Evolutionary conservation across 1,140 invertebrate genomes (phyloP).

Genomic region (Drosophila ohnishii): DNA sequence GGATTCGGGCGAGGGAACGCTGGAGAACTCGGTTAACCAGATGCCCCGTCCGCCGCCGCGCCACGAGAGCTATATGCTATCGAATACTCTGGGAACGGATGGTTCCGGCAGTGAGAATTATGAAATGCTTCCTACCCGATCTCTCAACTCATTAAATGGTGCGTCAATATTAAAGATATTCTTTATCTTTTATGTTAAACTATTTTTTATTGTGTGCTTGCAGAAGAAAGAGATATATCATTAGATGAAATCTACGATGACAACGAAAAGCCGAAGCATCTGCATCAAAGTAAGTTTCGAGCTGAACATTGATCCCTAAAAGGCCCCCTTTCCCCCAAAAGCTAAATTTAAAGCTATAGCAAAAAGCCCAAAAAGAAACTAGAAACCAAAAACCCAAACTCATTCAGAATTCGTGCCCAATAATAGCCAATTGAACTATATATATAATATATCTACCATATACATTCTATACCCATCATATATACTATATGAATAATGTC

Average conservation of each 20-base stretch:
- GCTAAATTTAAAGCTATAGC: constrained; percentile 3
- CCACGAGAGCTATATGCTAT: constrained; percentile 87
- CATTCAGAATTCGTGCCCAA: constrained; percentile 44
- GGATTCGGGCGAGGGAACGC: constrained; percentile 88
- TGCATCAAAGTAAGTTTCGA: constrained; percentile 82
- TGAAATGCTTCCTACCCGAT: constrained; percentile 87
- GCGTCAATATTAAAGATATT: not conserved
- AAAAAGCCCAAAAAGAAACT: constrained; percentile 12
- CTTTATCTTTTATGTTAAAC: not conserved
- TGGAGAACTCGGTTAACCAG: constrained; percentile 87
- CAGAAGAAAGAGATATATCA: constrained; percentile 83
- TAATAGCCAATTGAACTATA: constrained; percentile 36
- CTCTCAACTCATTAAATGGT: constrained; percentile 84
- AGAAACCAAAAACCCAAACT: constrained; percentile 31
- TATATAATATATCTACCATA: constrained; percentile 22
- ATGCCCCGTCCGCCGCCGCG: constrained; percentile 87
- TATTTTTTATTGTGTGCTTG: not conserved
- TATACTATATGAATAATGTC: constrained; percentile 27
- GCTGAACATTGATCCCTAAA: constrained; percentile 15
- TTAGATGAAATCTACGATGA: constrained; percentile 87
- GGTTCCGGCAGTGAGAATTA: constrained; percentile 91
- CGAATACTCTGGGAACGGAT: constrained; percentile 81
- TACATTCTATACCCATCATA: constrained; percentile 10
- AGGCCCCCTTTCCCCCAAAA: not conserved
- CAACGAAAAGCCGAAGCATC: constrained; percentile 83